Conservation (phyloP, 2,888 invertebrate genomes). For the Tribolium freemani region DNA sequence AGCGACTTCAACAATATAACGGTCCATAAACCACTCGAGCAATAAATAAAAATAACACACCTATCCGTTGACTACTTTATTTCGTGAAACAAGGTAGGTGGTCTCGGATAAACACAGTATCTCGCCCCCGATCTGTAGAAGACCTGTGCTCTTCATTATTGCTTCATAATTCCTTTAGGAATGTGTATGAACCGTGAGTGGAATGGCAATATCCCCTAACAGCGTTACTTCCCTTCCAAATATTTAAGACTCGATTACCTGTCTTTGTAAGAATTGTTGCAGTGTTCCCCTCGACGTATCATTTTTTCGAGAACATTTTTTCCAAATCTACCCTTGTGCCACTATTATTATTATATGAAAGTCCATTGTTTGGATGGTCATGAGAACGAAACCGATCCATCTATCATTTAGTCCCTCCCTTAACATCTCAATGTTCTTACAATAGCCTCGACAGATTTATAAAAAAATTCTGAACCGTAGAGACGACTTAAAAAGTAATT, state of each 20-base stretch:
- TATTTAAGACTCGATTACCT: slow-evolving; percentile 49
- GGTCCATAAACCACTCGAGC: slow-evolving; percentile 4
- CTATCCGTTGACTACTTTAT: slow-evolving; percentile 58
- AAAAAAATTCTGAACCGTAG: slow-evolving; percentile 58
- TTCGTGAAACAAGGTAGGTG: slow-evolving; percentile 59
- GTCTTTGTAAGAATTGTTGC: slow-evolving; percentile 46
- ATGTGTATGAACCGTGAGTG: slow-evolving; percentile 62
- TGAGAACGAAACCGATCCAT: slow-evolving; percentile 44
- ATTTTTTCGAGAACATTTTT: not conserved
- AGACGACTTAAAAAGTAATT: slow-evolving; percentile 60
- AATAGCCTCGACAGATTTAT: slow-evolving; percentile 51
- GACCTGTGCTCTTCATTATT: slow-evolving; percentile 65
- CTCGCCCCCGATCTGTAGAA: slow-evolving; percentile 60
- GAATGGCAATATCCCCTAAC: slow-evolving; percentile 61
- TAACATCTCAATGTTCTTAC: slow-evolving; percentile 72
- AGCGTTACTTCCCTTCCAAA: slow-evolving; percentile 52
- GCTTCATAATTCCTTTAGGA: slow-evolving; percentile 65
- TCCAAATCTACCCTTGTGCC: not conserved
- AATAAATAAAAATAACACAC: slow-evolving; percentile 50
- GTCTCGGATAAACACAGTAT: slow-evolving; percentile 59
- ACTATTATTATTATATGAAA: slow-evolving; percentile 17
- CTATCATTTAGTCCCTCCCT: slow-evolving; percentile 71
- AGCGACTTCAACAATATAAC: not conserved
- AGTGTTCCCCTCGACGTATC: not conserved
- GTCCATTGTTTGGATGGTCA: slow-evolving; percentile 21